A percentile compares a stretch with the other conserved stretches of the same genome.
Conservation (phyloP, 2,113 vertebrate genomes). For the Plecotus auritus region DNA sequence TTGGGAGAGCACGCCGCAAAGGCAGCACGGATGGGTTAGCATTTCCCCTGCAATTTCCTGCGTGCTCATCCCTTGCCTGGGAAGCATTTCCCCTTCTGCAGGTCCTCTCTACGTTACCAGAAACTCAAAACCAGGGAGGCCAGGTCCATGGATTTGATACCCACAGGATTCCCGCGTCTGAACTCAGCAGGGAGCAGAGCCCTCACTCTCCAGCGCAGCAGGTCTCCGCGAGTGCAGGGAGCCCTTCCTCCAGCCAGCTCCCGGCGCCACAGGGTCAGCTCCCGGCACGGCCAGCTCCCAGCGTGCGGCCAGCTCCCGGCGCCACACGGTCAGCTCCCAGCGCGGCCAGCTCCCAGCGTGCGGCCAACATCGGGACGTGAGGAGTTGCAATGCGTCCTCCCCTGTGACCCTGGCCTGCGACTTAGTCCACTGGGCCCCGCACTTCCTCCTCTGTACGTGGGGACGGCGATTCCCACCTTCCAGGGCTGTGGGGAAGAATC, state of each 20-base stretch:
- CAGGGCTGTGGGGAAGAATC: neutral
- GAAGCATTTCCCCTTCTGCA: neutral
- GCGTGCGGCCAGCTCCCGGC: neutral
- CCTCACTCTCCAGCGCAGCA: neutral
- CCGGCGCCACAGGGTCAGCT: neutral
- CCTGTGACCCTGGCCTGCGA: neutral
- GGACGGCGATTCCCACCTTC: neutral
- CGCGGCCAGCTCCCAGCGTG: neutral
- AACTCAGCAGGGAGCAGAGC: neutral
- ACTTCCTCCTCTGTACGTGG: neutral
- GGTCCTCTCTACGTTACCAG: neutral
- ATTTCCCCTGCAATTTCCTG: conserved; percentile 7
- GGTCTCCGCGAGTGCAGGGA: rapidly evolving
- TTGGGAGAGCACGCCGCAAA: neutral
- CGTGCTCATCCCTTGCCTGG: neutral
- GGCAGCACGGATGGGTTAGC: neutral
- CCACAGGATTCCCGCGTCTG: neutral
- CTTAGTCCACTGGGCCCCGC: neutral
- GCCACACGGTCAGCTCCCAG: neutral
- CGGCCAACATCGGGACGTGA: neutral
- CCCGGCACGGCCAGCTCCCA: neutral
- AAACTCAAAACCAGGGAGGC: neutral
- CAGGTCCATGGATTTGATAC: neutral
- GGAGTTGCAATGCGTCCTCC: neutral
- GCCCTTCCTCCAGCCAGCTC: neutral